Percentiles rank a stretch among this genome's conserved stretches.
Conservation (phyloP, 2,888 invertebrate genomes). For the Zaprionus bogoriensis region DNA sequence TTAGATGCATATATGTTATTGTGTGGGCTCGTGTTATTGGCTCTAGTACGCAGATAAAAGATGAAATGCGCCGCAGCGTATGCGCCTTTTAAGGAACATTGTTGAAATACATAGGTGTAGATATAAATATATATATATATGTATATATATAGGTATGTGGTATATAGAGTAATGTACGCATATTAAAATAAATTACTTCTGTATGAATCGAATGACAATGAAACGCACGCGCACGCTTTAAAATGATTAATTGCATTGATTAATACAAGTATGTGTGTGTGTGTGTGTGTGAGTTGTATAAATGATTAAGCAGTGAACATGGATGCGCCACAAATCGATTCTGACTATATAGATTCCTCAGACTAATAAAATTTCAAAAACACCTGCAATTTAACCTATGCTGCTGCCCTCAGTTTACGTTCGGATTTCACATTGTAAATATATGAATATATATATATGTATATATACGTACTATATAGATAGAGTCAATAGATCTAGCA, state of each 20-base stretch:
- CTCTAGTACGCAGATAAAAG: conserved; percentile 20
- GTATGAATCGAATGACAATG: conserved; percentile 35
- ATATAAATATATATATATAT: conserved; percentile 14
- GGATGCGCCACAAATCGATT: conserved; percentile 24
- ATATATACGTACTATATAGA: background rate
- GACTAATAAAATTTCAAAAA: conserved; percentile 55
- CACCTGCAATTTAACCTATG: conserved; percentile 39
- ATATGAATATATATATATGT: conserved; percentile 6
- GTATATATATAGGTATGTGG: too few species aligned
- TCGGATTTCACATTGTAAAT: conserved; percentile 28
- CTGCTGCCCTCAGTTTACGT: conserved; percentile 41
- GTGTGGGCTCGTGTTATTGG: conserved; percentile 4
- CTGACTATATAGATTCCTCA: conserved; percentile 49
- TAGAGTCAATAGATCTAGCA: background rate
- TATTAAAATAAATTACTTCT: conserved; percentile 32
- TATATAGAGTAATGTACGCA: too few species aligned
- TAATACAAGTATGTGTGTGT: conserved; percentile 28
- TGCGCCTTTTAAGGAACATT: conserved; percentile 51
- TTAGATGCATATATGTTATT: conserved; percentile 27
- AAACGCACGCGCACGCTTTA: conserved; percentile 22
- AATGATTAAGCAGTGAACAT: conserved; percentile 33
- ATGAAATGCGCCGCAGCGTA: conserved; percentile 17
- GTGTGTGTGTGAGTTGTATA: too few species aligned
- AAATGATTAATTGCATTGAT: conserved; percentile 18
- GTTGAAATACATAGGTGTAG: conserved; percentile 25